Evolutionary conservation across 2,797 vertebrate genomes (phyloP).

Genomic region (Sciurus vulgaris): DNA sequence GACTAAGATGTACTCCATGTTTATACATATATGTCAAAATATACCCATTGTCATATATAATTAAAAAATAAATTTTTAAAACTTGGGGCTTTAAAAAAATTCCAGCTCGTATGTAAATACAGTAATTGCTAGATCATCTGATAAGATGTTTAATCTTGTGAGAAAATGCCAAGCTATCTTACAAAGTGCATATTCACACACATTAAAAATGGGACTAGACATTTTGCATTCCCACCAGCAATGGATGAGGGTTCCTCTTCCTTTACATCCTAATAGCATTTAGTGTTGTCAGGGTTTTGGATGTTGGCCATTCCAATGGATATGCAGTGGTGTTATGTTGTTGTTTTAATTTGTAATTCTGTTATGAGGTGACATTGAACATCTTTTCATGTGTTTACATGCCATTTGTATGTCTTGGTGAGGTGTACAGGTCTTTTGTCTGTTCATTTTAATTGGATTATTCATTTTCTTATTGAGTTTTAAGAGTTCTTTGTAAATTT

Average conservation of each 20-base stretch:
- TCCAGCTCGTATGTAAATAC: neutral
- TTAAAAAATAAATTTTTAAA: too few relatives aligned
- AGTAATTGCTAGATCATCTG: neutral
- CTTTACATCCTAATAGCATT: neutral
- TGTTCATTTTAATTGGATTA: neutral
- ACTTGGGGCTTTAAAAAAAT: too few relatives aligned
- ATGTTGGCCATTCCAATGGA: neutral
- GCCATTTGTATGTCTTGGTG: neutral
- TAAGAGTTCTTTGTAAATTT: neutral
- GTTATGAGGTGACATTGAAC: neutral
- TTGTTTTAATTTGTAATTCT: conserved; percentile 18
- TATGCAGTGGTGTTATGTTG: neutral
- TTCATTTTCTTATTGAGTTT: neutral
- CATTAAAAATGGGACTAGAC: neutral
- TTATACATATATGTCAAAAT: too few relatives aligned
- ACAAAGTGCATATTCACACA: neutral
- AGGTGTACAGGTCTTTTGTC: neutral
- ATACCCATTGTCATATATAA: too few relatives aligned
- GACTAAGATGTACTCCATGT: too few relatives aligned
- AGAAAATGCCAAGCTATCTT: neutral
- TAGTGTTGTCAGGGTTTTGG: neutral
- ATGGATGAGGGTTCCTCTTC: neutral
- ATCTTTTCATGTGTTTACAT: neutral
- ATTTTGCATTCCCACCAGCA: neutral
- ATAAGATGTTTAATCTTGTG: conserved; percentile 28